phyloP scores from a whole-genome alignment of 2,113 vertebrate genomes.

The Danio rerio region DNA sequence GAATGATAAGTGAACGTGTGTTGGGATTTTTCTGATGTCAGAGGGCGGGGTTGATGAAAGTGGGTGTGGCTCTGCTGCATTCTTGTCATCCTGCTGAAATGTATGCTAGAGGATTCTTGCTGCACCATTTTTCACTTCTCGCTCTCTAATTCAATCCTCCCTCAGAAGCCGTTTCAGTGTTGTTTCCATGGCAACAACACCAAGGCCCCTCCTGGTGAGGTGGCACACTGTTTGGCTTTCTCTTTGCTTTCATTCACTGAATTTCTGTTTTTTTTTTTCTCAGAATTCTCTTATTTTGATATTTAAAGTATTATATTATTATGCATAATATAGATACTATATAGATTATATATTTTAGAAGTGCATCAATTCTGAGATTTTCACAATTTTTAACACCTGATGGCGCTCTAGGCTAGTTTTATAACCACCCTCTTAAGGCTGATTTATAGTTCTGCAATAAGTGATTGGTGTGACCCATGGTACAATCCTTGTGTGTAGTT shows the following conservation, averaged over 20 bases:
- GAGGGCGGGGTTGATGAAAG: background rate
- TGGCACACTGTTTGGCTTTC: conserved; percentile 18
- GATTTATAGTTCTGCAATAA: too few relatives aligned
- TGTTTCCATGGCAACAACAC: conserved; percentile 62
- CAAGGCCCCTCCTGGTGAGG: conserved; percentile 37
- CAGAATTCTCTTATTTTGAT: too few relatives aligned
- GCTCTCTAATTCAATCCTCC: conserved; percentile 6
- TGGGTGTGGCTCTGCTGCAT: background rate
- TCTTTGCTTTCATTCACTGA: conserved; percentile 1
- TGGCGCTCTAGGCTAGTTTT: too few relatives aligned
- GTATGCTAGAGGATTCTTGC: background rate
- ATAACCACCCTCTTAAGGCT: too few relatives aligned
- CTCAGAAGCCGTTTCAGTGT: conserved; percentile 50
- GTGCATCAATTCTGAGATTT: too few relatives aligned
- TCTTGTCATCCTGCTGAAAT: conserved; percentile 4
- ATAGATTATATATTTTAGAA: too few relatives aligned
- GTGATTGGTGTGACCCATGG: too few relatives aligned
- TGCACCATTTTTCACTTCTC: conserved; percentile 44
- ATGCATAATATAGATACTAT: too few relatives aligned
- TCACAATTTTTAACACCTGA: too few relatives aligned
- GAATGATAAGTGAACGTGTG: background rate
- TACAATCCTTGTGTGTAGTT: too few relatives aligned
- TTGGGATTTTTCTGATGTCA: background rate
- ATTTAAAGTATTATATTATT: too few relatives aligned
- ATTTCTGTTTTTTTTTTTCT: background rate